A percentile compares a stretch with the other conserved stretches of the same genome.
Evolutionary conservation across 1,140 invertebrate genomes (phyloP).

Genomic region (Drosophila rhopaloa): DNA sequence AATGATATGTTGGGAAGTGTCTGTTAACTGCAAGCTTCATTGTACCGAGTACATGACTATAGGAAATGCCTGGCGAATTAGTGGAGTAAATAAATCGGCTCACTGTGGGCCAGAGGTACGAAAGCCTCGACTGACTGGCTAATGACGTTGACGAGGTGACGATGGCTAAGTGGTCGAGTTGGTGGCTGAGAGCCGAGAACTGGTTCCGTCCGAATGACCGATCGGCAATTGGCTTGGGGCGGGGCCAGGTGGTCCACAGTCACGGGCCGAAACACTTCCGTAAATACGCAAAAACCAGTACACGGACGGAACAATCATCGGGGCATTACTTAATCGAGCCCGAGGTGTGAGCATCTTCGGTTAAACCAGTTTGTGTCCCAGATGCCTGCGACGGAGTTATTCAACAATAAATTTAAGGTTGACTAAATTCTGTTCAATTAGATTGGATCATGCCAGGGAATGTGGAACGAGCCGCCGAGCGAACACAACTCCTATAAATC

Average conservation of each 20-base stretch:
- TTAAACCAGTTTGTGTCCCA: slow-evolving; percentile 59
- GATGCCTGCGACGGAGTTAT: slow-evolving; percentile 13
- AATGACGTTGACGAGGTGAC: slow-evolving; percentile 69
- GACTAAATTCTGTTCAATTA: slow-evolving; percentile 46
- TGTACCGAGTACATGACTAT: not conserved
- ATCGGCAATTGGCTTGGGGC: slow-evolving; percentile 48
- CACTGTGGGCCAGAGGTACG: slow-evolving; percentile 21
- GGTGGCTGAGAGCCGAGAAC: slow-evolving; percentile 27
- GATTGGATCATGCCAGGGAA: slow-evolving; percentile 5
- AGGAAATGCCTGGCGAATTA: slow-evolving; percentile 13
- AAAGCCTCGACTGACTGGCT: slow-evolving; percentile 47
- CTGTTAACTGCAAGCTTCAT: not conserved
- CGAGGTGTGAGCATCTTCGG: slow-evolving; percentile 45
- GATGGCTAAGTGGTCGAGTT: slow-evolving; percentile 32
- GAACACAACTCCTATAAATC: slow-evolving; percentile 24
- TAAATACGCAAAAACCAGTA: slow-evolving; percentile 75
- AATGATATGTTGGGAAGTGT: not conserved
- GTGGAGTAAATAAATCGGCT: slow-evolving; percentile 1
- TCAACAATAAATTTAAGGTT: slow-evolving; percentile 54
- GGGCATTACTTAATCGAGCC: slow-evolving; percentile 46
- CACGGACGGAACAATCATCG: slow-evolving; percentile 61
- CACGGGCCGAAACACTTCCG: slow-evolving; percentile 63
- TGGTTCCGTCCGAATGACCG: slow-evolving; percentile 33
- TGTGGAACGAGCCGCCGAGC: slow-evolving; percentile 5
- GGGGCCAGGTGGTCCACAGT: slow-evolving; percentile 42